Evolutionary conservation across 1,140 invertebrate genomes (phyloP), one percentile per base, ranked within the genome.

Genomic region (Drosophila ercepeae): DNA sequence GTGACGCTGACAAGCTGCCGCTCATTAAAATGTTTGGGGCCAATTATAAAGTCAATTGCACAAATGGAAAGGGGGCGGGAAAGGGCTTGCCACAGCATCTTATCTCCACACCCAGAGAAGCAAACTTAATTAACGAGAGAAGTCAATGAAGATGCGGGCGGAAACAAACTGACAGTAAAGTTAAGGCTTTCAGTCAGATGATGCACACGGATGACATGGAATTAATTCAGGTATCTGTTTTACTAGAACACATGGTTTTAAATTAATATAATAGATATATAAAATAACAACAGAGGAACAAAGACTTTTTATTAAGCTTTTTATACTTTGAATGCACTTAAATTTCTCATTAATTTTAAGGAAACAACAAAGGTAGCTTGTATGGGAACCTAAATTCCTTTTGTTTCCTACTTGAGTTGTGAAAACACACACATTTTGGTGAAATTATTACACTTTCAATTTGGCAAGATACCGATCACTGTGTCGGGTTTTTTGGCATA

Each of bases 11-110:
- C 75, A 73, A 69, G 67, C 42, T 51, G 76, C 27, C 51, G 81
- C 81, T 84, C 81, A 84, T 84, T 84, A 84, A 84, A 86, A 86
- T 84, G 82, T 86, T 75, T 86, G 72, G 50, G 61, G 71, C 71
- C 81, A 84, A 84, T 84, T 86, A 84, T 65, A 68, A 52, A 64
- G 70, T 50, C 68, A 72, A 74, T 54, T 71, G 41, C 68, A 51
- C 54, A 49, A 69, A 39, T 29, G 29, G 48, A 13, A 7, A 18
- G 53, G 50, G 7, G 25, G 39, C 1, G 45, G 57, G 51, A 23
- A 27, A 16, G 58, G 44, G 42, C 34, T 27, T 55, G 52, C 36
- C 44, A 50, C 42, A 32, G 45, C 59, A 67, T 54, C 69, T 61
- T 74, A 74, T 69, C 61, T 73, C 42, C 34, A 57, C 29, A 52